Evolutionary conservation across 2,797 vertebrate genomes (phyloP).

Genomic region (Aulostomus chinensis): DNA sequence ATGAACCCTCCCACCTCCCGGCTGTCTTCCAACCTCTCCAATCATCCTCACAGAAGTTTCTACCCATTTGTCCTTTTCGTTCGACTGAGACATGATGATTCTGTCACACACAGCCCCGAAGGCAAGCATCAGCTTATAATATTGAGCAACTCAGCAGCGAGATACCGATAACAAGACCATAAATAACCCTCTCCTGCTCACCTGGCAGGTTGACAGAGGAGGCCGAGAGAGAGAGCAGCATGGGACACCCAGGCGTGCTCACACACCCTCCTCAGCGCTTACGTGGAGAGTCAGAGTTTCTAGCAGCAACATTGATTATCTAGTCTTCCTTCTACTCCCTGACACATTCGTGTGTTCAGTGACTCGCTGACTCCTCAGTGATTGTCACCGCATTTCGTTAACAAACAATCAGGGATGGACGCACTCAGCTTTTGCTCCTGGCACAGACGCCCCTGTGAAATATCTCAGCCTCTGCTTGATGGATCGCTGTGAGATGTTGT

Average conservation of each 20-base stretch:
- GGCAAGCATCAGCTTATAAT: conserved; percentile 41
- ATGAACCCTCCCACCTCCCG: too few relatives aligned
- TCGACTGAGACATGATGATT: conserved; percentile 33
- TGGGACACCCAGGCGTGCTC: conserved; percentile 31
- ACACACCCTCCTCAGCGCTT: background rate
- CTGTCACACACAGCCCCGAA: conserved; percentile 29
- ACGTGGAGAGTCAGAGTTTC: too few relatives aligned
- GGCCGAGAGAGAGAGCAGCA: conserved; percentile 23
- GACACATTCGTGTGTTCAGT: too few relatives aligned
- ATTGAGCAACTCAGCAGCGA: conserved; percentile 50
- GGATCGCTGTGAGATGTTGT: too few relatives aligned
- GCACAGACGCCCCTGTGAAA: too few relatives aligned
- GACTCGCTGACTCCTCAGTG: too few relatives aligned
- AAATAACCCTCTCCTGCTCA: conserved; percentile 53
- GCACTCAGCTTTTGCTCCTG: too few relatives aligned
- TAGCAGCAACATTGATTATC: too few relatives aligned
- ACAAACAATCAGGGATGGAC: too few relatives aligned
- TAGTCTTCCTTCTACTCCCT: too few relatives aligned
- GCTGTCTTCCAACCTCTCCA: background rate
- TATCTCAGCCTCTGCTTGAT: too few relatives aligned
- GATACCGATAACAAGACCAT: conserved; percentile 45
- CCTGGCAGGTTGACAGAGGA: conserved; percentile 38
- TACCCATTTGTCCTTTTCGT: conserved; percentile 38
- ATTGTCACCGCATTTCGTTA: too few relatives aligned
- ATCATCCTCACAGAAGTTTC: conserved; percentile 9